Percentiles rank a stretch among this genome's conserved stretches.
Conservation (phyloP, 2,888 invertebrate genomes). For the Panopea generosa region DNA sequence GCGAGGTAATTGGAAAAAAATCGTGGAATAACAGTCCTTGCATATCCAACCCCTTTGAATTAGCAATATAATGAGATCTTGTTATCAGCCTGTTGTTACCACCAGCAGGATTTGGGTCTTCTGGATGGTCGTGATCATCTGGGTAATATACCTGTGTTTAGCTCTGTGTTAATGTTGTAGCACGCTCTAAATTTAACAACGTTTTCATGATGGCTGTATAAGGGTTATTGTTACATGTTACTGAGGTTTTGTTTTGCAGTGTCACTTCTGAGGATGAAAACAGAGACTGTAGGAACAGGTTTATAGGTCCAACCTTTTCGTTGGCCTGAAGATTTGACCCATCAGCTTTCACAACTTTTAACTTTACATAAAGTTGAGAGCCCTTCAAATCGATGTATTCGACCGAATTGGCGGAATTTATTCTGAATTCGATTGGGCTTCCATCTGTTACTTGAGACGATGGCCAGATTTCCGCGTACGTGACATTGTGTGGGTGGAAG, state of each 20-base stretch:
- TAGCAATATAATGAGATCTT: no score
- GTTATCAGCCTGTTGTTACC: no score
- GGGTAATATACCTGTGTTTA: no score
- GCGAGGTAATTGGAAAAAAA: slow-evolving; percentile 40
- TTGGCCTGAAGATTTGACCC: neutral
- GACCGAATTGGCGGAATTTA: slow-evolving; percentile 7
- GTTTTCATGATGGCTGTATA: slow-evolving; percentile 22
- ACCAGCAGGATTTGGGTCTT: no score
- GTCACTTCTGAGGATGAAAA: slow-evolving; percentile 19
- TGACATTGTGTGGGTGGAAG: slow-evolving; percentile 28
- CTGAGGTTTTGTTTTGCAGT: slow-evolving; percentile 16
- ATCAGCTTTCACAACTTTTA: slow-evolving; percentile 22
- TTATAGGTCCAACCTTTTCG: slow-evolving; percentile 22
- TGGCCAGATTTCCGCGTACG: slow-evolving; percentile 23
- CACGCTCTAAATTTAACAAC: slow-evolving; percentile 24
- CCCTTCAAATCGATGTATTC: slow-evolving; percentile 30
- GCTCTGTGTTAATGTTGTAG: no score
- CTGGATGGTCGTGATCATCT: no score
- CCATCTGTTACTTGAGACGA: slow-evolving; percentile 22
- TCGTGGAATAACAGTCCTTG: no score
- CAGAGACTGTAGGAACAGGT: slow-evolving; percentile 17
- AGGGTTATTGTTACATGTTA: slow-evolving; percentile 9
- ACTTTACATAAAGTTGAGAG: slow-evolving; percentile 19
- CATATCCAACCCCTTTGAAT: no score
- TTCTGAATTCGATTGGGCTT: slow-evolving; percentile 20